These are phyloP conservation scores for Muraenolepis orangiensis DNA, from an alignment of 2,797 vertebrate species.

Conservation along the genomic window DNA sequence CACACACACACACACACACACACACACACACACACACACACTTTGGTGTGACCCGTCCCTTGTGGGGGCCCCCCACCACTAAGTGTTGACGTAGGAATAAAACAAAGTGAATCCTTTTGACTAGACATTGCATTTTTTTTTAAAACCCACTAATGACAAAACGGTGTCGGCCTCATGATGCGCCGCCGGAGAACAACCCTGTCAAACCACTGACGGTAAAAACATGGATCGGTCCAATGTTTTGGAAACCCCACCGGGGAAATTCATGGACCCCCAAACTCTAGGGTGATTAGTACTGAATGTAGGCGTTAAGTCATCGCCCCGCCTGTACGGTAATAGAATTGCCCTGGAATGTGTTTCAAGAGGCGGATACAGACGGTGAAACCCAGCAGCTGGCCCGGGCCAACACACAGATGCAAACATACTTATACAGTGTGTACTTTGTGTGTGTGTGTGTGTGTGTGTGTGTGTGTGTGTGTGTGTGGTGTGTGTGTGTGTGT, in stretches of 20 bases:
- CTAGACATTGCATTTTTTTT: constrained; percentile 3
- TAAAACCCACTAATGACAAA: background rate
- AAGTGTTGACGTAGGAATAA: constrained; percentile 4
- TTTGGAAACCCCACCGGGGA: background rate
- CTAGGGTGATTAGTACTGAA: background rate
- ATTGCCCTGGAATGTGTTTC: too few species aligned
- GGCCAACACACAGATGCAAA: constrained; percentile 30
- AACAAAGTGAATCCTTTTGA: background rate
- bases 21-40: constrained; percentile 3
- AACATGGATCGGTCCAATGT: background rate
- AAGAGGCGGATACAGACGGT: background rate
- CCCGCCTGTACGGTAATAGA: background rate
- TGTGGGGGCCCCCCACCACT: background rate
- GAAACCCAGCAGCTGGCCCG: constrained; percentile 50
- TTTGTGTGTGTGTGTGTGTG: too few species aligned
- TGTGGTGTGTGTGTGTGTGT: constrained; percentile 10
- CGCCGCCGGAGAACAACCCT: background rate
- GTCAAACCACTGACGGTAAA: background rate
- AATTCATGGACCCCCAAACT: background rate
- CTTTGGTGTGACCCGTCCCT: constrained; percentile 1
- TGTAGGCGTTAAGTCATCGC: background rate
- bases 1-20: too few species aligned
- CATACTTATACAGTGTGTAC: constrained; percentile 25
- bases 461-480: constrained; percentile 8
- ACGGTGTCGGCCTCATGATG: background rate